phyloP scores from a whole-genome alignment of 2,797 vertebrate genomes.

The Neostethus bicornis region DNA sequence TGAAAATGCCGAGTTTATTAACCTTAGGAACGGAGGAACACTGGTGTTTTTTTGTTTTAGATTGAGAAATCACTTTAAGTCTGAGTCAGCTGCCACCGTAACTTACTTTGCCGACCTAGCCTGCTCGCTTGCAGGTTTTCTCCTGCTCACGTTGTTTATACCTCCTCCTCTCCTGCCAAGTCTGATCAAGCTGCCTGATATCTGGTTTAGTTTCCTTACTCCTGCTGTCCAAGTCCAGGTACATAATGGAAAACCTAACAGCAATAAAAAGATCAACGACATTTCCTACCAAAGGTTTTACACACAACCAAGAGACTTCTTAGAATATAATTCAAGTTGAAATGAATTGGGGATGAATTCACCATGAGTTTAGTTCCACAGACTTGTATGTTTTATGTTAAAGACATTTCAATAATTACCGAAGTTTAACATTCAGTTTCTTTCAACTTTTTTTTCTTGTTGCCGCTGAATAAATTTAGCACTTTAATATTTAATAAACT shows the following conservation, averaged over 20 bases:
- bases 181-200: not conserved
- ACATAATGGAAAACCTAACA: not conserved
- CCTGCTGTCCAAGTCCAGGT: not conserved
- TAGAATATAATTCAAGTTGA: no score
- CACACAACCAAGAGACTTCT: no score
- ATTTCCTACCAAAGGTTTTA: not conserved
- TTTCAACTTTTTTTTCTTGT: constrained; percentile 1
- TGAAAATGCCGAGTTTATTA: constrained; percentile 1
- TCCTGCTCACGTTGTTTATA: not conserved
- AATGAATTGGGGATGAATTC: no score
- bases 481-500: constrained; percentile 24
- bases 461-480: constrained; percentile 15
- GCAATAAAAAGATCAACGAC: not conserved
- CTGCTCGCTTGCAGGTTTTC: not conserved
- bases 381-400: no score
- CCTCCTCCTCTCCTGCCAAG: not conserved
- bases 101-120: not conserved
- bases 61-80: constrained; percentile 11
- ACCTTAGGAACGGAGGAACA: not conserved
- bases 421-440: not conserved
- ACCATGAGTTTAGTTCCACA: no score
- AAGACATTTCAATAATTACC: not conserved
- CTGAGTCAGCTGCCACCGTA: constrained; percentile 2
- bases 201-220: not conserved
- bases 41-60: not conserved